These are phyloP conservation scores for Anableps anableps DNA, from an alignment of 2,797 vertebrate species.

Conservation along the genomic window DNA sequence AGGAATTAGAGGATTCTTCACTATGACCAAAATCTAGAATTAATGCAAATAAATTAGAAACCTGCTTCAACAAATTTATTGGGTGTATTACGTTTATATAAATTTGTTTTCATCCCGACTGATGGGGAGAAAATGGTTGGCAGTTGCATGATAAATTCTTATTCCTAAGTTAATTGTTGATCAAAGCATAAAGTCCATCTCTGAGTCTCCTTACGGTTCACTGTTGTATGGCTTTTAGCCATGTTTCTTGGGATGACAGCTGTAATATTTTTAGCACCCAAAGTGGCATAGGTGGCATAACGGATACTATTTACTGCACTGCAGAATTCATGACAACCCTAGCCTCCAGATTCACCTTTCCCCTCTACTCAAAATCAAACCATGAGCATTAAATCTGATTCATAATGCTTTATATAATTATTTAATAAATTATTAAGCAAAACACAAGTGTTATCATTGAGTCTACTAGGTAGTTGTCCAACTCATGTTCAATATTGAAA, in stretches of 20 bases:
- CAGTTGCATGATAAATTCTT: neutral
- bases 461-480: neutral
- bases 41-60: neutral
- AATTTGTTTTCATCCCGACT: neutral
- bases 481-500: neutral
- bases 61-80: neutral
- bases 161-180: neutral
- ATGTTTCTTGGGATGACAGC: neutral
- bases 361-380: neutral
- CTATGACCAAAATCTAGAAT: neutral
- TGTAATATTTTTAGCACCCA: neutral
- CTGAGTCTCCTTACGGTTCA: neutral
- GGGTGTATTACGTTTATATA: neutral
- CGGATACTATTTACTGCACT: neutral
- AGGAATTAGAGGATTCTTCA: neutral
- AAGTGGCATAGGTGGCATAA: neutral
- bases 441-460: neutral
- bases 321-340: too few relatives aligned
- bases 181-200: neutral
- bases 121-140: neutral
- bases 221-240: neutral
- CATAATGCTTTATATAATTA: neutral
- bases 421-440: neutral
- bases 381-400: neutral
- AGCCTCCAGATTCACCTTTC: too few relatives aligned